Conservation (phyloP, 2,888 invertebrate species). For the Vannuccia rotundouncinata region DNA sequence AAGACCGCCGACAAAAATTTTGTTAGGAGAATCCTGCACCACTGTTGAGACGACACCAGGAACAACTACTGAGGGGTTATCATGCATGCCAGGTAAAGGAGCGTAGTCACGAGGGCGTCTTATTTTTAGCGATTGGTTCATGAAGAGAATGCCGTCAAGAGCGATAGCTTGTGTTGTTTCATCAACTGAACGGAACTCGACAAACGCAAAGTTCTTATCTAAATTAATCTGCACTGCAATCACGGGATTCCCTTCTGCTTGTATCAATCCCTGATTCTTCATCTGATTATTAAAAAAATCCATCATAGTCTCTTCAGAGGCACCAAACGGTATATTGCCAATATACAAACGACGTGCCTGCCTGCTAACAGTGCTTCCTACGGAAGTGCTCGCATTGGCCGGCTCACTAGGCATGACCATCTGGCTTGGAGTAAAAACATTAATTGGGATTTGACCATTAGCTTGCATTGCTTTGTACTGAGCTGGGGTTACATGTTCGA, state of each 20-base stretch:
- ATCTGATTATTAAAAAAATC: constrained; percentile 97
- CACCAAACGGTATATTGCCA: constrained; percentile 96
- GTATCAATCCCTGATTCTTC: constrained; percentile 86
- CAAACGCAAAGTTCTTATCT: constrained; percentile 97
- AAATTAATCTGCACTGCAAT: constrained; percentile 95
- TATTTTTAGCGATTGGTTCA: constrained; percentile 88
- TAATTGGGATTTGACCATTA: constrained; percentile 40
- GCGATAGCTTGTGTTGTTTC: constrained; percentile 99
- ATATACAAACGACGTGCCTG: constrained; percentile 88
- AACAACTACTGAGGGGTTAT: constrained; percentile 74
- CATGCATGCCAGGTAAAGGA: constrained; percentile 86
- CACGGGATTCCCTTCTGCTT: constrained; percentile 91
- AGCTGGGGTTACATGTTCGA: constrained; percentile 92
- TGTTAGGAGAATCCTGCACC: constrained; percentile 91
- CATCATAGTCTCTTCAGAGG: constrained; percentile 90
- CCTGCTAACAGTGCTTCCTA: constrained; percentile 83
- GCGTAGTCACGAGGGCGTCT: constrained; percentile 95
- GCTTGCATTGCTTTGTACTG: constrained; percentile 69
- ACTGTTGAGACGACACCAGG: constrained; percentile 76
- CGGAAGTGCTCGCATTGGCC: constrained; percentile 65
- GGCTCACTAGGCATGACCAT: constrained; percentile 63
- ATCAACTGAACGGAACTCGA: constrained; percentile 91
- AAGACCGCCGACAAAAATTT: constrained; percentile 95
- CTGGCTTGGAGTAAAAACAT: constrained; percentile 61
- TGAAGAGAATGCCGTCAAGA: constrained; percentile 96